These are phyloP conservation scores for Microcebus lehilahytsara DNA, from an alignment of 2,113 vertebrate species.

Conservation along the genomic window DNA sequence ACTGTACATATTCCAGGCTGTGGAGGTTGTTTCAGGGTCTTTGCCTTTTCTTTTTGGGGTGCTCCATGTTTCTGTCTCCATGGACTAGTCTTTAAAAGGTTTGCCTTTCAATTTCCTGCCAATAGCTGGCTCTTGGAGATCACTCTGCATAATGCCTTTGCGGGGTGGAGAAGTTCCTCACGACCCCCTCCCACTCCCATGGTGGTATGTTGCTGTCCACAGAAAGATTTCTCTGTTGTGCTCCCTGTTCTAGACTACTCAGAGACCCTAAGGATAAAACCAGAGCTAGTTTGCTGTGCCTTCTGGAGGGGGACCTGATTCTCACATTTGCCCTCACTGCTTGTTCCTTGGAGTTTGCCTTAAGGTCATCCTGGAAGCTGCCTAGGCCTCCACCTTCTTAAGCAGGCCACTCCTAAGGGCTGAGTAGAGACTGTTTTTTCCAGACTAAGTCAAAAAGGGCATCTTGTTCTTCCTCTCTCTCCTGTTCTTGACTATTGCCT, in stretches of 20 bases:
- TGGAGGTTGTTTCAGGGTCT: neutral
- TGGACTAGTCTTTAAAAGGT: neutral
- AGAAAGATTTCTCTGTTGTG: neutral
- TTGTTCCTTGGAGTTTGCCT: neutral
- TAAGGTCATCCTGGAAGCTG: neutral
- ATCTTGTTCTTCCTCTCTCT: neutral
- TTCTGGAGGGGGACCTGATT: neutral
- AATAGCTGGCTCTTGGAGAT: neutral
- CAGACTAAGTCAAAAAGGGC: neutral
- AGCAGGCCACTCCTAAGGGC: neutral
- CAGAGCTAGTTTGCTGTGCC: neutral
- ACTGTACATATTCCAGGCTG: neutral
- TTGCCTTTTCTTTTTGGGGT: neutral
- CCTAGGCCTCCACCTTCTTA: neutral
- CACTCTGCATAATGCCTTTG: neutral
- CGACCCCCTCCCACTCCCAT: neutral
- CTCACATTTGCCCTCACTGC: neutral
- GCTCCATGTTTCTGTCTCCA: neutral
- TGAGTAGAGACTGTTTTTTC: neutral
- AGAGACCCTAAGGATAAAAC: neutral
- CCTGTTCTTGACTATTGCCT: neutral
- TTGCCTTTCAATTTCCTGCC: neutral
- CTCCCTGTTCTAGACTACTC: neutral
- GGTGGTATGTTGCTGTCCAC: accelerated
- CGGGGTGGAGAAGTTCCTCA: neutral